These are phyloP conservation scores for Hololepta plana DNA, from an alignment of 2,888 invertebrate species.

Conservation along the genomic window DNA sequence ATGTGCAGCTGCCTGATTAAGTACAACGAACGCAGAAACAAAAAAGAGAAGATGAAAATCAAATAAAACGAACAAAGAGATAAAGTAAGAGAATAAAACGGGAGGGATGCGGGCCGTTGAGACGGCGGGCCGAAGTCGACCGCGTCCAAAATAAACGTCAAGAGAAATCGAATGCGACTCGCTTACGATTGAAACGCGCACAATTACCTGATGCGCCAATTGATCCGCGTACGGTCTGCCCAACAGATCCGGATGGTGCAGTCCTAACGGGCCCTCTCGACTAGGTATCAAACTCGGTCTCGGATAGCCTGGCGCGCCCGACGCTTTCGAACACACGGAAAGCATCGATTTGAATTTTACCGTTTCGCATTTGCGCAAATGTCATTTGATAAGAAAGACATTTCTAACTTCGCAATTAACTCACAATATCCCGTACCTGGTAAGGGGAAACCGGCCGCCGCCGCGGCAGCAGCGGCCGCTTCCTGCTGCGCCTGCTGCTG, in stretches of 20 bases:
- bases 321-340: slow-evolving; percentile 19
- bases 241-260: slow-evolving; percentile 61
- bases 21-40: slow-evolving; percentile 7
- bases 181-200: no score
- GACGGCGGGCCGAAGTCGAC: no score
- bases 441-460: slow-evolving; percentile 37
- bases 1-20: slow-evolving; percentile 53
- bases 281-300: slow-evolving; percentile 40
- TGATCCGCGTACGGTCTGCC: slow-evolving; percentile 70
- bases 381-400: not conserved
- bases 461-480: slow-evolving; percentile 32
- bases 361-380: not conserved
- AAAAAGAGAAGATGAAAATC: no score
- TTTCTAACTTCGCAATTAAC: not conserved
- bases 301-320: slow-evolving; percentile 37
- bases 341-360: slow-evolving; percentile 2
- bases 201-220: slow-evolving; percentile 50
- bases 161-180: no score
- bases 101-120: no score
- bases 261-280: slow-evolving; percentile 39
- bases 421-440: slow-evolving; percentile 26
- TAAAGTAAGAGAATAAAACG: no score
- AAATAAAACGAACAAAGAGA: no score
- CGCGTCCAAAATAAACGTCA: no score
- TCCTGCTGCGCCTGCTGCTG: slow-evolving; percentile 66